Base-by-base conservation (phyloP, 2,797 vertebrate genomes). In the Choloepus didactylus region DNA sequence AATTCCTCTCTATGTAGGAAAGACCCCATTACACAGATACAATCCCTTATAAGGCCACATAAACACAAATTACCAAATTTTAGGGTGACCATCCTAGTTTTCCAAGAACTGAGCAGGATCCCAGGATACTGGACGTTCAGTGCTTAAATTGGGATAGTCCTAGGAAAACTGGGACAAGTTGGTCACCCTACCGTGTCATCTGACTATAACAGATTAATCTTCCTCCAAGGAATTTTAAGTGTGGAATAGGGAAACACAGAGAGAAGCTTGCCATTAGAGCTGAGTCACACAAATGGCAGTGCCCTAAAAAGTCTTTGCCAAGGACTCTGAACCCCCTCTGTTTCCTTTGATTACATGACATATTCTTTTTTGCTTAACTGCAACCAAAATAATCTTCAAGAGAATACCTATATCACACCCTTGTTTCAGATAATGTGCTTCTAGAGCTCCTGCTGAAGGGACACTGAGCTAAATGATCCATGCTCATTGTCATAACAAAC, bases 311-410 rank as follows among this genome's bases (percentile, higher is more conserved):
- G 16, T 27, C 23, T 73, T 94, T 79, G 41, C 19, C 35, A 56
- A 85, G 49, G 73, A 73, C 18, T 6, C n/a, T 51, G 16, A 67
- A 80, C 62, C 49, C 83, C 35, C 23, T 15, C 18, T 31, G 2
- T 76, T 87, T 64, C 25, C 44, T 95, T 84, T 84, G 46, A 80
- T 82, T 76, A 59, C 44, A 94, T 27, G 73, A 64, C 35, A 49
- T 91, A 67, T 12, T 2, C 49, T 77, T 44, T 62, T 60, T 73
- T 95, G 35, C 38, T 31, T 93, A 41, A 72, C 38, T 82, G 21
- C 59, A 72, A 76, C 59, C 83, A 75, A 70, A 75, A 86, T 64
- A 56, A 49, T 77, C 77, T 80, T 67, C 66, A 75, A 75, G 21
- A 75, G 3, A 12, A 10, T 27, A 44, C n/a, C 49, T 59, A 77